Conservation (phyloP, 2,888 invertebrate genomes). For the Dasypolia templi region DNA sequence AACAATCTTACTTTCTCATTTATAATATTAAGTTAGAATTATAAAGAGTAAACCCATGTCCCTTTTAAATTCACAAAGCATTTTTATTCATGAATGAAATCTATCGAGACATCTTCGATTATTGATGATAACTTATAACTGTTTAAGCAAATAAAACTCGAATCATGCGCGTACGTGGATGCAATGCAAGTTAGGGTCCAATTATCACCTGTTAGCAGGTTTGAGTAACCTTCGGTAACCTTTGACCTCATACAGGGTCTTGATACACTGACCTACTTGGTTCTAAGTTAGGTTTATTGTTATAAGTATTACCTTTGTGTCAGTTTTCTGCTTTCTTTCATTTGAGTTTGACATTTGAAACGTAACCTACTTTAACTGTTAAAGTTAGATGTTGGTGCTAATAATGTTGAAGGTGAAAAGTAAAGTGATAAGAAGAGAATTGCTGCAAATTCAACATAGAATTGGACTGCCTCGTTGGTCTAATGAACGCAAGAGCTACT, state of each 20-base stretch:
- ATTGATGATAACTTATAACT: constrained; percentile 48
- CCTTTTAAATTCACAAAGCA: constrained; percentile 2
- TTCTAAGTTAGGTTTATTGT: constrained; percentile 51
- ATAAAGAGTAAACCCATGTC: constrained; percentile 39
- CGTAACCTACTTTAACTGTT: constrained; percentile 51
- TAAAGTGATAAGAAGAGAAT: background rate
- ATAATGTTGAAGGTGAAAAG: constrained; percentile 29
- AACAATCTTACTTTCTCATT: no score
- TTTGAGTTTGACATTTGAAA: constrained; percentile 62
- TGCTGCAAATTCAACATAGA: background rate
- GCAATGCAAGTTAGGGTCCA: constrained; percentile 79
- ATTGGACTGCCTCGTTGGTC: no score
- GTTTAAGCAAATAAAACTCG: constrained; percentile 60
- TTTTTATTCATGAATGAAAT: constrained; percentile 25
- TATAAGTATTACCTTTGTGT: constrained; percentile 48
- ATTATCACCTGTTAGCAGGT: constrained; percentile 83
- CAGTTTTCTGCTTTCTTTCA: constrained; percentile 56
- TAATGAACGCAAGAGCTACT: no score
- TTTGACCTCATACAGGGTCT: constrained; percentile 78
- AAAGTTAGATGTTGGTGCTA: constrained; percentile 32
- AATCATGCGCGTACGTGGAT: constrained; percentile 81
- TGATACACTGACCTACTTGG: constrained; percentile 79
- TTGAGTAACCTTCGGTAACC: constrained; percentile 75
- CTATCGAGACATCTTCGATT: constrained; percentile 45
- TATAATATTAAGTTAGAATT: no score